A percentile compares a stretch with the other conserved stretches of the same genome.
Evolutionary conservation across 2,888 invertebrate species (phyloP).

Genomic region (Cataglyphis albicans): DNA sequence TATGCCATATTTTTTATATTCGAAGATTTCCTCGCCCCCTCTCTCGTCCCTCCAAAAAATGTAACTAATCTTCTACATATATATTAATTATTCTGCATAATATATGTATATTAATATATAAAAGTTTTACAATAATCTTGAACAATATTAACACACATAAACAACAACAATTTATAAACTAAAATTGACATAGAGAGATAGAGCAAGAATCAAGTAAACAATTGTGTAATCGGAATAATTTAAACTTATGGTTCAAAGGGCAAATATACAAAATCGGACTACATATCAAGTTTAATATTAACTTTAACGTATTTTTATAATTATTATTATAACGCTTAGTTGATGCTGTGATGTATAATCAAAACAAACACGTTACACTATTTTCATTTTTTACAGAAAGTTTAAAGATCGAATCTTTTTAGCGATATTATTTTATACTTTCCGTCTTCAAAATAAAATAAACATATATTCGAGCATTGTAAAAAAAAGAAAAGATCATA

Average conservation of each 20-base stretch:
- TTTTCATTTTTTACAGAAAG: not conserved
- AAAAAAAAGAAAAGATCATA: not conserved
- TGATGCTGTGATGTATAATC: not conserved
- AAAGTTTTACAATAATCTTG: not conserved
- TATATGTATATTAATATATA: not conserved
- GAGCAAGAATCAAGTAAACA: not conserved
- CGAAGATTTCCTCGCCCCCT: not conserved
- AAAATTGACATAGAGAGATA: not conserved
- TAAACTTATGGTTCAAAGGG: not conserved
- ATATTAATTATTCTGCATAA: not conserved
- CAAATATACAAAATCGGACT: not conserved
- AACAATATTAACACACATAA: not conserved
- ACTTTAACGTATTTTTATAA: not conserved
- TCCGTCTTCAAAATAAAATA: conserved; percentile 5
- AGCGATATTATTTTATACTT: not conserved
- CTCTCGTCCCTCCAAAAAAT: not conserved
- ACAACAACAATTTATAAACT: not conserved
- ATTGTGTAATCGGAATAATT: not conserved
- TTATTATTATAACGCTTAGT: not conserved
- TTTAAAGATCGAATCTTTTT: not conserved
- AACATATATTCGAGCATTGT: not conserved
- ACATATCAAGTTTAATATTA: not conserved
- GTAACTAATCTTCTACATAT: not conserved
- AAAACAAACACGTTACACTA: not conserved
- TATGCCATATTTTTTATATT: not conserved